These are phyloP conservation scores for Bubo blakistoni DNA, from an alignment of 2,113 vertebrate species.

Conservation along the genomic window DNA sequence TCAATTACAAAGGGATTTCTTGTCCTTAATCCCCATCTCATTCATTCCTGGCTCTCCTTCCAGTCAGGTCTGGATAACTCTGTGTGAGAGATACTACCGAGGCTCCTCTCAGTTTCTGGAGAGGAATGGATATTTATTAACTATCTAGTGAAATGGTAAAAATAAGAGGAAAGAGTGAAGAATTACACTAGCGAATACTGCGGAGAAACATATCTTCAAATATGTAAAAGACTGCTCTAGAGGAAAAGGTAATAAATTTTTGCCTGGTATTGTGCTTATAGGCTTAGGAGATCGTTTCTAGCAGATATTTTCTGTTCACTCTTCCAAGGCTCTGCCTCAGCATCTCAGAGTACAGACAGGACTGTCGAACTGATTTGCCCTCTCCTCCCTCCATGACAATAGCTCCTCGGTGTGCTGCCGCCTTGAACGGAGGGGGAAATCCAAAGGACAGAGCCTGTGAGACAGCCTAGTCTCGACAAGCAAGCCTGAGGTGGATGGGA, in stretches of 20 bases:
- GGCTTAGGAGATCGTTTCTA: not conserved
- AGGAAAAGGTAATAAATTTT: not conserved
- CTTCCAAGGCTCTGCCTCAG: not conserved
- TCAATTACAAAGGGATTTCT: slow-evolving; percentile 18
- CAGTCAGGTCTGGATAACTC: not conserved
- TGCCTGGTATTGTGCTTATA: not conserved
- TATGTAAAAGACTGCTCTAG: not conserved
- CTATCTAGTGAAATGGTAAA: not conserved
- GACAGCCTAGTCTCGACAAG: not conserved
- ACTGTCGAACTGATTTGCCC: not conserved
- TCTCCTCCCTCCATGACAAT: not conserved
- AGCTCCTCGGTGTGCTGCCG: not conserved
- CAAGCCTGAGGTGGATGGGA: not conserved
- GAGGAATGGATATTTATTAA: not conserved
- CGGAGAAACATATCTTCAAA: not conserved
- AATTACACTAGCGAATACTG: not conserved
- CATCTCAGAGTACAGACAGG: not conserved
- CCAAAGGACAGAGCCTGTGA: not conserved
- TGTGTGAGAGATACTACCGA: not conserved
- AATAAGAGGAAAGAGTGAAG: not conserved
- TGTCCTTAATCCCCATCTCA: not conserved
- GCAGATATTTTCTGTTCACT: not conserved
- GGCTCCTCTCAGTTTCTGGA: not conserved
- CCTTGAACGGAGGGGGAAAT: not conserved
- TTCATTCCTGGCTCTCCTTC: not conserved